A percentile compares a stretch with the other conserved stretches of the same genome.
phyloP scores from a whole-genome alignment of 2,888 invertebrate species.

The Prostheceraeus crozeri region DNA sequence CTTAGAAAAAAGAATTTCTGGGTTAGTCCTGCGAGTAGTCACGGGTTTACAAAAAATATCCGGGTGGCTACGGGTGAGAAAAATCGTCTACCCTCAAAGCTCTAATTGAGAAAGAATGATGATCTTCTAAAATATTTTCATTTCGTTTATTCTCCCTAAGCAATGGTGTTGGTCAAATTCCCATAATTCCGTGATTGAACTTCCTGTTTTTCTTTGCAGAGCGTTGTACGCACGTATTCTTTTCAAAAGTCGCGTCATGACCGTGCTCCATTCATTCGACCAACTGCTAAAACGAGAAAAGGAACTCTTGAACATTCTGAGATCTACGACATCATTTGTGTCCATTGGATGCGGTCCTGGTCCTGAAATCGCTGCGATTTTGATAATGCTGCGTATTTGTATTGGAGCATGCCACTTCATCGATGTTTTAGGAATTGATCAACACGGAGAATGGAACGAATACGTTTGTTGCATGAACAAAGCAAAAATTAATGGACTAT shows the following conservation, averaged over 20 bases:
- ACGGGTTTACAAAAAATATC: too few relatives aligned
- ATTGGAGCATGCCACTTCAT: neutral
- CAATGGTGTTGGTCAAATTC: too few relatives aligned
- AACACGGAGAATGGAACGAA: slow-evolving; percentile 16
- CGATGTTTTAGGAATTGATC: slow-evolving; percentile 7
- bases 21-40: too few relatives aligned
- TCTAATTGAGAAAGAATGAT: too few relatives aligned
- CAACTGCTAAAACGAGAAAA: neutral
- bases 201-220: slow-evolving; percentile 1
- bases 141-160: too few relatives aligned
- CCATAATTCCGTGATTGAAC: too few relatives aligned
- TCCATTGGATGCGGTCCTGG: slow-evolving; percentile 30
- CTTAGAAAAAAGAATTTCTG: too few relatives aligned
- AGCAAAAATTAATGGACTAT: neutral
- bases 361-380: neutral
- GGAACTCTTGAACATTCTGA: neutral
- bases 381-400: neutral
- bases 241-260: slow-evolving; percentile 8
- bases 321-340: neutral
- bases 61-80: too few relatives aligned
- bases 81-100: too few relatives aligned
- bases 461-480: slow-evolving; percentile 4
- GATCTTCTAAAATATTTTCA: too few relatives aligned
- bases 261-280: neutral
- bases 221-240: slow-evolving; percentile 12